phyloP scores from a whole-genome alignment of 2,113 vertebrate species.

The Haemorhous mexicanus region DNA sequence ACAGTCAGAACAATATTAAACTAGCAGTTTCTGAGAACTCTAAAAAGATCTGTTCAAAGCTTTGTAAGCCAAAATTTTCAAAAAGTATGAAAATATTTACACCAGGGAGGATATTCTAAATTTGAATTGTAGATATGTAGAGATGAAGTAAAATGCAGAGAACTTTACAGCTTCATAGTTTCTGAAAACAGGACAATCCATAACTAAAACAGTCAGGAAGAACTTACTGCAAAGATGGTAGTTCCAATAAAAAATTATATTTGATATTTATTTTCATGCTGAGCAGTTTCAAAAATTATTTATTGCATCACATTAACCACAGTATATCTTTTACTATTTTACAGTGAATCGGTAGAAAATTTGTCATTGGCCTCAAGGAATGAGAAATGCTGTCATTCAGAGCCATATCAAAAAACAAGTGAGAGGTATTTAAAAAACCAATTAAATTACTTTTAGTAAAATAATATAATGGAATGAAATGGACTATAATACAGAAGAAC shows the following conservation, averaged over 20 bases:
- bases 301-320: not conserved
- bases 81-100: not conserved
- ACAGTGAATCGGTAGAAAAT: not conserved
- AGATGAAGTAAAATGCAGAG: not conserved
- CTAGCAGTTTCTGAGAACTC: not conserved
- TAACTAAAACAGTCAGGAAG: not conserved
- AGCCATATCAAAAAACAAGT: not conserved
- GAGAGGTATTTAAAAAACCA: fast-evolving
- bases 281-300: not conserved
- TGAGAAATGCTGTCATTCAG: not conserved
- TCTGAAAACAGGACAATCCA: not conserved
- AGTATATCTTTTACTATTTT: not conserved
- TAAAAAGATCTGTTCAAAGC: not conserved
- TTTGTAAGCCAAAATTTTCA: not conserved
- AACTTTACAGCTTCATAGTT: not conserved
- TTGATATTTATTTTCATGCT: not conserved
- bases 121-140: not conserved
- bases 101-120: not conserved
- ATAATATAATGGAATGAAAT: not conserved
- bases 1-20: not conserved
- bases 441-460: not conserved
- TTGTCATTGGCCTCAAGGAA: not conserved
- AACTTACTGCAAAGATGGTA: not conserved
- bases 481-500: not conserved
- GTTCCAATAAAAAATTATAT: not conserved